A percentile compares a stretch with the other conserved stretches of the same genome.
phyloP scores from a whole-genome alignment of 2,797 vertebrate species.

The Gila robusta region DNA sequence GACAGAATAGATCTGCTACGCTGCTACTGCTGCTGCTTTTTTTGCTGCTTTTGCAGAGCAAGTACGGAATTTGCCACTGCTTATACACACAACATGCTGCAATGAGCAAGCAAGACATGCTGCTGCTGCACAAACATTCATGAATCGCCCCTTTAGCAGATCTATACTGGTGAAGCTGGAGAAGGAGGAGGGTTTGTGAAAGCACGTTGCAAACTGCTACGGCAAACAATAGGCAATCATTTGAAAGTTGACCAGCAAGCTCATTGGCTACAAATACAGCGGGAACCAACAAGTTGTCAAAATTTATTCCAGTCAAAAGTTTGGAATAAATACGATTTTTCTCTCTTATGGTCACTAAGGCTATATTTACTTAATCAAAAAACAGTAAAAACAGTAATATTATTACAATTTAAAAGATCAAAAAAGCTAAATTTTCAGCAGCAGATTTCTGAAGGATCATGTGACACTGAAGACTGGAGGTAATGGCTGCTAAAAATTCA shows the following conservation, averaged over 20 bases:
- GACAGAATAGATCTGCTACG: too few species aligned
- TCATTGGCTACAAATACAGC: neutral
- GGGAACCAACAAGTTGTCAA: neutral
- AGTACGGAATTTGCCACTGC: neutral
- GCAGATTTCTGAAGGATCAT: neutral
- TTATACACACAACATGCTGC: neutral
- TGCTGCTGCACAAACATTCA: neutral
- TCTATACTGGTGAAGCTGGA: neutral
- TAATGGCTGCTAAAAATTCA: too few species aligned
- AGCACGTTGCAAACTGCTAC: neutral
- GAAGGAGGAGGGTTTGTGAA: neutral
- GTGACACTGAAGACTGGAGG: neutral
- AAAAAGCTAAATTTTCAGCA: neutral
- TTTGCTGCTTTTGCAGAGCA: neutral
- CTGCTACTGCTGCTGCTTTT: neutral
- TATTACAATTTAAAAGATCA: neutral
- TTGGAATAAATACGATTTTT: too few species aligned
- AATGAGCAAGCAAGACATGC: neutral
- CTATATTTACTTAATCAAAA: neutral
- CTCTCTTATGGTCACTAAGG: neutral
- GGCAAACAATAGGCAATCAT: neutral
- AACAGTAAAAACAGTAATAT: neutral
- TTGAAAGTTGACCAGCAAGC: neutral
- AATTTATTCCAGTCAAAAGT: too few species aligned
- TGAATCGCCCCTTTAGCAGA: neutral